Conservation (phyloP, 2,113 vertebrate species). For the Acrocephalus kingi region DNA sequence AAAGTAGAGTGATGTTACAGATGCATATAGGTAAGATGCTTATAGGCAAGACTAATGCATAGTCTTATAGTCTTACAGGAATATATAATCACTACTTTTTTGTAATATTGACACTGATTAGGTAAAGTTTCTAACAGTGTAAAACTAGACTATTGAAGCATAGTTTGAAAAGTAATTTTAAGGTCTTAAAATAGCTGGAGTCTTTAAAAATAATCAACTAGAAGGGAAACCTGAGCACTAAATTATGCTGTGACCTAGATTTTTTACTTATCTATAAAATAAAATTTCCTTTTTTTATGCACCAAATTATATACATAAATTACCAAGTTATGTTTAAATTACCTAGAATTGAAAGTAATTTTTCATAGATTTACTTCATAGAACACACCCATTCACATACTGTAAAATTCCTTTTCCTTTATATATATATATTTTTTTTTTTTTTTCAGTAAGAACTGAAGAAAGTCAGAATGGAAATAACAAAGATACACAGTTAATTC, state of each 20-base stretch:
- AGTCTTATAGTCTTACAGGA: too few species aligned
- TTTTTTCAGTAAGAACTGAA: neutral
- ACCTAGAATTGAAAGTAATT: neutral
- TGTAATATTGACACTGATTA: neutral
- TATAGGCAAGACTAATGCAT: neutral
- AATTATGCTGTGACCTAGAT: neutral
- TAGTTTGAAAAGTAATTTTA: neutral
- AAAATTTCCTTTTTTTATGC: neutral
- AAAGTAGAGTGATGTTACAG: neutral
- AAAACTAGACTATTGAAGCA: neutral
- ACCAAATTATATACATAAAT: neutral
- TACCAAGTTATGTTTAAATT: neutral
- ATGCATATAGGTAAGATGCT: neutral
- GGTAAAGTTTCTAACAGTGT: neutral
- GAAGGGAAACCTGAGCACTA: neutral
- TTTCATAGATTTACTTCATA: neutral
- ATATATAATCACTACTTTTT: neutral
- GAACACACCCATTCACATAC: neutral
- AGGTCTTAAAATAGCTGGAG: neutral
- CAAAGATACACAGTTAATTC: neutral
- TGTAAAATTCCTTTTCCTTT: neutral
- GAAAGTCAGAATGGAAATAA: neutral
- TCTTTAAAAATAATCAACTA: neutral
- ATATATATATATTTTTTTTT: neutral
- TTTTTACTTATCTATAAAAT: neutral